These are phyloP conservation scores for Anthopleura sola DNA, from an alignment of 64 coral and sea anemone species.

Conservation along the genomic window DNA sequence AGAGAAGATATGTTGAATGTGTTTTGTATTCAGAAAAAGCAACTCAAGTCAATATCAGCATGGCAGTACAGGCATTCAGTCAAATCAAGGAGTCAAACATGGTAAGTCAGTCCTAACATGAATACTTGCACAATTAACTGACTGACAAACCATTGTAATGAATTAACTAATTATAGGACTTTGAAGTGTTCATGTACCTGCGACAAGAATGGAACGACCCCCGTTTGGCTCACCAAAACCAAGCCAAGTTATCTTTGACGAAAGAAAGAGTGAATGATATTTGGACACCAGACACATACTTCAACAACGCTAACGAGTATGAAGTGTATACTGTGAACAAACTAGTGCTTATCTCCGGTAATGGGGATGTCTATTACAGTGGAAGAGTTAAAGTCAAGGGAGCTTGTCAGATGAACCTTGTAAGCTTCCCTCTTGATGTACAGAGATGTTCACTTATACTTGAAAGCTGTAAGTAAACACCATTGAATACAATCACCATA, in stretches of 20 bases:
- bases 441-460: constrained; percentile 66
- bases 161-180: constrained; percentile 40
- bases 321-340: constrained; percentile 60
- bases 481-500: background rate
- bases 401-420: constrained; percentile 73
- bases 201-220: constrained; percentile 81
- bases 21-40: constrained; percentile 33
- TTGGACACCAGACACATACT: constrained; percentile 82
- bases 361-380: constrained; percentile 66
- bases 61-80: constrained; percentile 90
- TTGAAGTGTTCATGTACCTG: constrained; percentile 84
- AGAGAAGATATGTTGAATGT: background rate
- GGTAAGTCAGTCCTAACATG: constrained; percentile 55
- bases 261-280: constrained; percentile 55
- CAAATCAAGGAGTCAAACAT: constrained; percentile 91
- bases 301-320: constrained; percentile 87
- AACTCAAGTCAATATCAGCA: constrained; percentile 59
- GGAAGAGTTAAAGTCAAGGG: constrained; percentile 69
- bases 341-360: constrained; percentile 50
- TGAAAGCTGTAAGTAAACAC: constrained; percentile 70
- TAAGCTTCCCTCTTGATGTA: constrained; percentile 68
- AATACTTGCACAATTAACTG: background rate
- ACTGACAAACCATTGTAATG: too few relatives aligned
- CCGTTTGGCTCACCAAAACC: constrained; percentile 47
- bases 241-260: constrained; percentile 45